Conservation (phyloP, 2,113 vertebrate species). For the Elephantulus edwardii region DNA sequence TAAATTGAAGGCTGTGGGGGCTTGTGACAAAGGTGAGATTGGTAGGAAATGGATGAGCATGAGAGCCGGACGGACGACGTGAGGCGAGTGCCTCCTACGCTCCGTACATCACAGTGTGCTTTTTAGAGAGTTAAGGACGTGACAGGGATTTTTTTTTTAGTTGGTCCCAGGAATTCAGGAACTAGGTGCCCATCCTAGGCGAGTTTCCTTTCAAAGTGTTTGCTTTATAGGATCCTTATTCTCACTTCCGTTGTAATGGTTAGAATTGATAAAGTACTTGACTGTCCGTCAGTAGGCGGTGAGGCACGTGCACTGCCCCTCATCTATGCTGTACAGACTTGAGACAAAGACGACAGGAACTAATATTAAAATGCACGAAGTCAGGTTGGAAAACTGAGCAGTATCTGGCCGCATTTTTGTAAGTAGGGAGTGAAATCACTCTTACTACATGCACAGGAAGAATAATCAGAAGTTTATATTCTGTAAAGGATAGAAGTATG, state of each 20-base stretch:
- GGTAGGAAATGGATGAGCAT: background rate
- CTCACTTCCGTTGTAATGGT: background rate
- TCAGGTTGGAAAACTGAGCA: background rate
- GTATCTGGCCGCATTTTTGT: background rate
- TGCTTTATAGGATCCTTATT: background rate
- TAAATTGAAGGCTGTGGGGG: background rate
- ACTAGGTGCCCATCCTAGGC: slow-evolving; percentile 1
- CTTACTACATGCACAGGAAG: background rate
- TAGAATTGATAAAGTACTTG: background rate
- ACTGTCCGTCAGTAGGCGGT: background rate
- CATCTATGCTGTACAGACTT: background rate
- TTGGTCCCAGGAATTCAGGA: background rate
- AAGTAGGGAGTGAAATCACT: background rate
- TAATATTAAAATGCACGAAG: background rate
- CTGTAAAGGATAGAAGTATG: background rate
- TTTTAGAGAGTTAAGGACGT: no score
- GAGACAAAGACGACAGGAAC: background rate
- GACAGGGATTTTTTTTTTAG: no score
- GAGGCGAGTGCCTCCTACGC: background rate
- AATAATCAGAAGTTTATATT: background rate
- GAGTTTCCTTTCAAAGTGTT: background rate
- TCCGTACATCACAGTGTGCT: no score
- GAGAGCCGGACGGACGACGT: no score
- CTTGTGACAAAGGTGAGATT: slow-evolving; percentile 4
- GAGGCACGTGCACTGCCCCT: slow-evolving; percentile 26